phyloP scores from a whole-genome alignment of 2,113 vertebrate genomes.

The Fulica atra region DNA sequence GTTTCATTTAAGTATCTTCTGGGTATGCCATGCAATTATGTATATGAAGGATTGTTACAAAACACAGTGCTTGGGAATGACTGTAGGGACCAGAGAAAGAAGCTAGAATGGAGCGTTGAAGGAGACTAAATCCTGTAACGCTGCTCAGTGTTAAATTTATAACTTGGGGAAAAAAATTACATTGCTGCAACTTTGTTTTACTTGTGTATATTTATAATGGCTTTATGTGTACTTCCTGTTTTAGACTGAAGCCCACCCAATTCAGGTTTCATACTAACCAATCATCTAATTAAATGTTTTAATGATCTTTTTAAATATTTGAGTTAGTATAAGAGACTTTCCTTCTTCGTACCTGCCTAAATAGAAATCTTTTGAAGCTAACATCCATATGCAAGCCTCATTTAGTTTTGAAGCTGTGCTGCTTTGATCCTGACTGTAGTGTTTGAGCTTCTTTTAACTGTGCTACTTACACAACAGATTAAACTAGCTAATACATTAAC shows the following conservation, averaged over 20 bases:
- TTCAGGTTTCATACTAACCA: neutral
- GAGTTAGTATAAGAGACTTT: neutral
- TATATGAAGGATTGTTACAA: neutral
- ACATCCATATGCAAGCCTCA: neutral
- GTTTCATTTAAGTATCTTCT: neutral
- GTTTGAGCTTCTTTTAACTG: neutral
- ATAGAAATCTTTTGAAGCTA: neutral
- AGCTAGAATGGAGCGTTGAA: neutral
- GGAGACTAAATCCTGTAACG: neutral
- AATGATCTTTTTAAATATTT: neutral
- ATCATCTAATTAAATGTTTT: neutral
- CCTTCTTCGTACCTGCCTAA: neutral
- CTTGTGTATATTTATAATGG: slow-evolving; percentile 64
- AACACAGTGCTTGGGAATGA: neutral
- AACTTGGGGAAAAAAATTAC: neutral
- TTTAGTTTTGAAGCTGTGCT: neutral
- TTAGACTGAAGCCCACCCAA: neutral
- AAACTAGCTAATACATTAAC: slow-evolving; percentile 13
- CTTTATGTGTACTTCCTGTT: slow-evolving; percentile 44
- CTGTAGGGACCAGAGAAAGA: neutral
- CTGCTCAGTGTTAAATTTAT: neutral
- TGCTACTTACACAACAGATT: neutral
- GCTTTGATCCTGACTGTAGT: neutral
- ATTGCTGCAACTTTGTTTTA: neutral
- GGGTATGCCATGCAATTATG: neutral